A percentile compares a stretch with the other conserved stretches of the same genome.
phyloP scores from a whole-genome alignment of 2,113 vertebrate species.

The Cettia cetti region DNA sequence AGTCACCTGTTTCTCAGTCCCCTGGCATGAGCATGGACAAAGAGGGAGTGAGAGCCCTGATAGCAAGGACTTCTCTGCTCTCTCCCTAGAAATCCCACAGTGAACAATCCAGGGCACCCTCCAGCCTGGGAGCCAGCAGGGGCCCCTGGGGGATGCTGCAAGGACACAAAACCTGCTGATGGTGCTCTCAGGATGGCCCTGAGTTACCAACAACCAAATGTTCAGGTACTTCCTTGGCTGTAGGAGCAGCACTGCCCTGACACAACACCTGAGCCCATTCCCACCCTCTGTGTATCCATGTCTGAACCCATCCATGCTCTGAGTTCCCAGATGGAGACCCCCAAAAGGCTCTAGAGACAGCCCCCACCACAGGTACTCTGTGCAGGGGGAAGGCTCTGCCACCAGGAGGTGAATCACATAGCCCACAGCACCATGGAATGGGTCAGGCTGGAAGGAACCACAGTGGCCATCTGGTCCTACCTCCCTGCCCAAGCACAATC shows the following conservation, averaged over 20 bases:
- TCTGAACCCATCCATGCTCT: background rate
- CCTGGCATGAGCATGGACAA: background rate
- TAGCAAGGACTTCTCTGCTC: background rate
- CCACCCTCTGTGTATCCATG: accelerated
- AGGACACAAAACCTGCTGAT: background rate
- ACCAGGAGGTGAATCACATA: background rate
- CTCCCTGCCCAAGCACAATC: background rate
- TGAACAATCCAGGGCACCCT: background rate
- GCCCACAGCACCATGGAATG: background rate
- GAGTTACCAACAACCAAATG: background rate
- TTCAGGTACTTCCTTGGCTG: background rate
- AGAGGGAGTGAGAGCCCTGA: background rate
- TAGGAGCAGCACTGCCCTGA: background rate
- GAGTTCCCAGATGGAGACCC: background rate
- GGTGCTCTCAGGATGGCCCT: background rate
- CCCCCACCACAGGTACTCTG: background rate
- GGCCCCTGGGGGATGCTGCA: background rate
- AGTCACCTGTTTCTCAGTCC: background rate
- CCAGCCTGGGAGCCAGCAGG: background rate
- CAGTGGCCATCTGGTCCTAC: background rate
- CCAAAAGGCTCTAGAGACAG: background rate
- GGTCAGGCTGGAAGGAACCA: background rate
- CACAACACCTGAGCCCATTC: accelerated
- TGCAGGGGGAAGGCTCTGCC: background rate
- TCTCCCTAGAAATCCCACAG: background rate